phyloP scores from a whole-genome alignment of 2,888 invertebrate species.

The Seira ritae region DNA sequence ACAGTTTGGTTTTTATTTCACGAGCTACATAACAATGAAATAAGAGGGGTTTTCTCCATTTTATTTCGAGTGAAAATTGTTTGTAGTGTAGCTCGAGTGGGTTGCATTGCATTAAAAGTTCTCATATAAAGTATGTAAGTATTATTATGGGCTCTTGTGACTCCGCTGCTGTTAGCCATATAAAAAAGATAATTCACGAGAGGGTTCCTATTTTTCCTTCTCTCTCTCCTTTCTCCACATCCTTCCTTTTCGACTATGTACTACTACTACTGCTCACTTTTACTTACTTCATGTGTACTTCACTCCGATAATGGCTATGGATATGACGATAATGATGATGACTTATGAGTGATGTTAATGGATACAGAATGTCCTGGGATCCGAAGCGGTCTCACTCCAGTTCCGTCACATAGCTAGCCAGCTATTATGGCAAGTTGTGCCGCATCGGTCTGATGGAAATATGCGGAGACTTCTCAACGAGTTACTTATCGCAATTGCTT shows the following conservation, averaged over 20 bases:
- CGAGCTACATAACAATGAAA: slow-evolving; percentile 19
- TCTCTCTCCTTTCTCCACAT: slow-evolving; percentile 13
- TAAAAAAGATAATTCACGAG: slow-evolving; percentile 30
- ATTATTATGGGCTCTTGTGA: slow-evolving; percentile 2
- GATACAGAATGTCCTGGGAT: slow-evolving; percentile 79
- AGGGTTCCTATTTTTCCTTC: slow-evolving; percentile 23
- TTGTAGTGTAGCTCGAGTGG: slow-evolving; percentile 44
- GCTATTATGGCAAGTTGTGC: slow-evolving; percentile 82
- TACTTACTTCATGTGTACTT: slow-evolving; percentile 23
- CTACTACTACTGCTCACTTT: not conserved
- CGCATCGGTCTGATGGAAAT: slow-evolving; percentile 75
- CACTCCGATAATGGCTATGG: slow-evolving; percentile 54
- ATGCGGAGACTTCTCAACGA: slow-evolving; percentile 82
- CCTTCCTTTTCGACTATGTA: not conserved
- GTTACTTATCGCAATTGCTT: slow-evolving; percentile 87
- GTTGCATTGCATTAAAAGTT: slow-evolving; percentile 33
- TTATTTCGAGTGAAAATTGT: slow-evolving; percentile 34
- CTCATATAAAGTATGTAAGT: not conserved
- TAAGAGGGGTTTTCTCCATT: slow-evolving; percentile 15
- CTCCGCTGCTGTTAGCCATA: not conserved
- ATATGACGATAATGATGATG: slow-evolving; percentile 59
- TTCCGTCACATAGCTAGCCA: slow-evolving; percentile 91
- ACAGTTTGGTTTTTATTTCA: slow-evolving; percentile 13
- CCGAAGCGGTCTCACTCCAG: slow-evolving; percentile 90
- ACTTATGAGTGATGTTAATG: slow-evolving; percentile 59